Base-by-base conservation (phyloP, 2,888 invertebrate genomes). In the Hypolimnas misippus region DNA sequence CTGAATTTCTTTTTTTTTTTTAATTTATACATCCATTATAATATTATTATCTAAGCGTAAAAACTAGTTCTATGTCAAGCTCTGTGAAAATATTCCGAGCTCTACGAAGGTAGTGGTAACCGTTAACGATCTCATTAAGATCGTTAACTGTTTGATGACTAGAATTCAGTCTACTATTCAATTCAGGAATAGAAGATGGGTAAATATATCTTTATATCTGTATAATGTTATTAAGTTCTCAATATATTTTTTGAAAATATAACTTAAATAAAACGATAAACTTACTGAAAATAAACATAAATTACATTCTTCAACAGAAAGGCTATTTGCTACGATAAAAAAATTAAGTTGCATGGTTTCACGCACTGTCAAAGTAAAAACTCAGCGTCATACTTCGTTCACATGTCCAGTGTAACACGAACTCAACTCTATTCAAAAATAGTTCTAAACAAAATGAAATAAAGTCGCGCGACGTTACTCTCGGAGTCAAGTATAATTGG, bases 401-500 rank as follows among this genome's bases (percentile, higher is more conserved):
- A 56, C 50, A 53, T 53, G 61, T 66, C 65, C 73, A 76, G 33
- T 64, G 31, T 73, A 69, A 68, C 38, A 33, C 21, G 71, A 72
- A 31, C 72, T 67, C 10, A n/a, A 38, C 44, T 35, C 31, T 38
- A 57, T 55, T 59, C 58, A 19, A 60, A 69, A 65, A 65, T 62
- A 63, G 62, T 59, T 67, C 70, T 64, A 69, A 59, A 58, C 51
- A 44, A 54, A 59, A 56, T 58, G 62, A 44, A 62, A 66, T 67
- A 67, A 54, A 69, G 64, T 46, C 53, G 62, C 38, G 46, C 54
- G 38, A 54, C 60, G 65, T 56, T 59, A 63, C 57, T 46, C 51
- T 53, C 35, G 40, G 68, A 54, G 69, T 60, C 72, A 74, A 70
- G 57, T 70, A 66, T 69, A 69, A 59, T 65, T 70, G 68, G 70